Conservation (phyloP, 2,113 vertebrate species). For the Eclectus roratus region DNA sequence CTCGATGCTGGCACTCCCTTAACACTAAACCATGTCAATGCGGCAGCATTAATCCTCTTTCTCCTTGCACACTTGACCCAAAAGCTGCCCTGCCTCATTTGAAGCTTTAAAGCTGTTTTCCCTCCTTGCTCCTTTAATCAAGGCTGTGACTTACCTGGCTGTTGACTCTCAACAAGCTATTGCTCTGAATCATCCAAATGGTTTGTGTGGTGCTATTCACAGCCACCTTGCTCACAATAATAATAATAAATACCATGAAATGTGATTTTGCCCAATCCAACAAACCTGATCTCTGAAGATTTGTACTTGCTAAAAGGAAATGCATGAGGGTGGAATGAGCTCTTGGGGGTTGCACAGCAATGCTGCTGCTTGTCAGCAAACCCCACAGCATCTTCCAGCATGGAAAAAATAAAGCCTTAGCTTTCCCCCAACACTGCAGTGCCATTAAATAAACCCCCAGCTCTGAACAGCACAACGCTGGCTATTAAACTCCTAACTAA, state of each 20-base stretch:
- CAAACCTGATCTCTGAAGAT: neutral
- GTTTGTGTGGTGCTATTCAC: neutral
- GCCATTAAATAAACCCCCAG: neutral
- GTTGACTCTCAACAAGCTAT: neutral
- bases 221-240: neutral
- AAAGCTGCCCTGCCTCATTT: neutral
- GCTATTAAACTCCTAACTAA: too few relatives aligned
- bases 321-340: neutral
- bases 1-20: neutral
- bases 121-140: neutral
- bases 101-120: neutral
- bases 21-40: neutral
- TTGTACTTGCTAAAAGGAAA: neutral
- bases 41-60: neutral
- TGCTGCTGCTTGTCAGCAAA: neutral
- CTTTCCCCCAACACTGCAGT: neutral
- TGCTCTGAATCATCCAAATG: neutral
- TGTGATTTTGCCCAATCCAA: neutral
- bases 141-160: neutral
- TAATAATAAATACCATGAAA: neutral
- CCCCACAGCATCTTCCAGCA: neutral
- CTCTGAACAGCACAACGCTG: neutral
- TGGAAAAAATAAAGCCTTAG: accelerated
- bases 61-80: neutral
- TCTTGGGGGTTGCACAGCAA: accelerated